Evolutionary conservation across 1,140 invertebrate genomes (phyloP).

Genomic region (Glossosoma conforme): DNA sequence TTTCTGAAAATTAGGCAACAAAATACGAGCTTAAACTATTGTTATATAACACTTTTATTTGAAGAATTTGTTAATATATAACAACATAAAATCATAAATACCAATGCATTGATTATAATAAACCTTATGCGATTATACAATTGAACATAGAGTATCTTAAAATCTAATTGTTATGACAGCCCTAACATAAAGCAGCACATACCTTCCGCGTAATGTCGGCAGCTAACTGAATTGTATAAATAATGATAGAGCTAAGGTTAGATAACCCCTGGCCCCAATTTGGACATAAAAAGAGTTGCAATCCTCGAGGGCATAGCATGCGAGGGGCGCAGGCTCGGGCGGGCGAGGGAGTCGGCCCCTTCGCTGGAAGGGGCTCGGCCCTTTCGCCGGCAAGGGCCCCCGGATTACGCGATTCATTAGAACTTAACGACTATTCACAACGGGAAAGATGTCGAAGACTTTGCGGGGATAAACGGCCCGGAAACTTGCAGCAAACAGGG

Average conservation of each 20-base stretch:
- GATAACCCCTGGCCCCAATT: constrained; percentile 26
- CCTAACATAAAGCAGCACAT: no score
- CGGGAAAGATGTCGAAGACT: constrained; percentile 8
- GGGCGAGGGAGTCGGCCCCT: background rate
- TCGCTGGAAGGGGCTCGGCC: background rate
- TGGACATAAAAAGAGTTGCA: constrained; percentile 31
- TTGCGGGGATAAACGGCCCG: background rate
- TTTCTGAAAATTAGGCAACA: no score
- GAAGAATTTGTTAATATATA: no score
- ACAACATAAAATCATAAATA: no score
- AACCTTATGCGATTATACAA: no score
- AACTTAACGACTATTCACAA: constrained; percentile 25
- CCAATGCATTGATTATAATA: no score
- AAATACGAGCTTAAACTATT: no score
- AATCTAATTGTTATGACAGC: no score
- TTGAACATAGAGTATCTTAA: no score
- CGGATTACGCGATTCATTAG: constrained; percentile 31
- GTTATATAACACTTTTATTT: no score
- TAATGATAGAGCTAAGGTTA: constrained; percentile 31
- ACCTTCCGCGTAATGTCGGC: background rate
- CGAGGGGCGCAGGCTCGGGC: constrained; percentile 7
- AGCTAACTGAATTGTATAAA: constrained; percentile 31
- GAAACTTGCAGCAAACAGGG: background rate
- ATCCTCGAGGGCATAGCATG: constrained; percentile 31
- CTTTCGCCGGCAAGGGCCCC: constrained; percentile 12